phyloP scores from a whole-genome alignment of 2,888 invertebrate species.

The Cancer borealis region DNA sequence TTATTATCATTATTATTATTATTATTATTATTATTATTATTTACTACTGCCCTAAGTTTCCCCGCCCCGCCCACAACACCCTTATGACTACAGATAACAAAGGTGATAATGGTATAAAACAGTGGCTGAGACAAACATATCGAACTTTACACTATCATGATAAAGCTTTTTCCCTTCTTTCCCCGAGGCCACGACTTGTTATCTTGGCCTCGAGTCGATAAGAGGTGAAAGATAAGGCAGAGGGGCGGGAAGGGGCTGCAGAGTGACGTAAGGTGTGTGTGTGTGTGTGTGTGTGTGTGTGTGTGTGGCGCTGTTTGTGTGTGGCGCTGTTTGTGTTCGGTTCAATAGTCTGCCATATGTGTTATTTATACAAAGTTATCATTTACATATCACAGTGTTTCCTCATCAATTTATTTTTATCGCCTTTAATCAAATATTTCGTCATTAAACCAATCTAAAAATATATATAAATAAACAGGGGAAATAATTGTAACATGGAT shows the following conservation, averaged over 20 bases:
- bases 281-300: conserved; percentile 48
- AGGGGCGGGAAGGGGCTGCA: not conserved
- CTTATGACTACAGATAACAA: not conserved
- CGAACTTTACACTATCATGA: not conserved
- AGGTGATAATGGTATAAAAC: conserved; percentile 4
- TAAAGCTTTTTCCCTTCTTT: not conserved
- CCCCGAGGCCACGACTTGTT: not conserved
- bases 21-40: conserved; percentile 12
- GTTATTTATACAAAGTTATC: too few relatives aligned
- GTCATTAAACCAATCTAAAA: too few relatives aligned
- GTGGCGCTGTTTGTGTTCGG: conserved; percentile 15
- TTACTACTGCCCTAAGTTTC: not conserved
- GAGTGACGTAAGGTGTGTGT: not conserved
- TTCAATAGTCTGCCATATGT: too few relatives aligned
- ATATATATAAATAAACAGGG: too few relatives aligned
- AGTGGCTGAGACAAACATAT: not conserved
- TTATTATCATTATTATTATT: not conserved
- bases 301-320: conserved; percentile 8
- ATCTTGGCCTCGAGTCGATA: not conserved
- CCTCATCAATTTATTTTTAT: too few relatives aligned
- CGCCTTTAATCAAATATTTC: too few relatives aligned
- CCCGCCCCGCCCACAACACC: too few relatives aligned
- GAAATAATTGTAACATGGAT: too few relatives aligned
- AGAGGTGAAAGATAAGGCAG: not conserved
- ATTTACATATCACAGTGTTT: too few relatives aligned